Evolutionary conservation across 2,113 vertebrate species (phyloP).

Genomic region (Atlantisia rogersi): DNA sequence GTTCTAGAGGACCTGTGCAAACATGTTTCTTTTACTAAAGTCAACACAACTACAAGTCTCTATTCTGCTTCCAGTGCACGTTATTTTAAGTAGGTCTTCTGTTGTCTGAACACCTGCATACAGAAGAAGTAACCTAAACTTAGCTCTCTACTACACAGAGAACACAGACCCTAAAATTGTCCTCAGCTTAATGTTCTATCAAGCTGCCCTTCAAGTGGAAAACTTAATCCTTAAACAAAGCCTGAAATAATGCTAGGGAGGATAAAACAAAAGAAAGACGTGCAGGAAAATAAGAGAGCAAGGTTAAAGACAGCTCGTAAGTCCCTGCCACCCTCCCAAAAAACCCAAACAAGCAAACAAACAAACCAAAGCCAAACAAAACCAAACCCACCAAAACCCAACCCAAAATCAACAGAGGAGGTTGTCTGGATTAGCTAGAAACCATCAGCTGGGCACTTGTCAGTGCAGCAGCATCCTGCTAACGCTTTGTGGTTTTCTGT

Average conservation of each 20-base stretch:
- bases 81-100: not conserved
- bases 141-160: not conserved
- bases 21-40: not conserved
- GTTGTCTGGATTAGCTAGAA: not conserved
- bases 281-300: not conserved
- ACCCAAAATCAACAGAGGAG: not conserved
- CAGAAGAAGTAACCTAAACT: not conserved
- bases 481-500: not conserved
- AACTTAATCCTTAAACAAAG: not conserved
- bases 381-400: too few species aligned
- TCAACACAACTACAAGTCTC: not conserved
- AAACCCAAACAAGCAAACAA: not conserved
- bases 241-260: not conserved
- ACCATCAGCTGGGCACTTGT: not conserved
- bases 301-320: not conserved
- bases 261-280: not conserved
- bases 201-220: not conserved
- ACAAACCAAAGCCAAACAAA: too few species aligned
- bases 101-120: not conserved
- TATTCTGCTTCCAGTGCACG: not conserved
- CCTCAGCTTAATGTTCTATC: not conserved
- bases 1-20: not conserved
- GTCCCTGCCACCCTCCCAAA: not conserved
- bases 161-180: not conserved
- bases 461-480: not conserved